phyloP scores from a whole-genome alignment of 2,888 invertebrate species.

The Athripsodes cinereus region DNA sequence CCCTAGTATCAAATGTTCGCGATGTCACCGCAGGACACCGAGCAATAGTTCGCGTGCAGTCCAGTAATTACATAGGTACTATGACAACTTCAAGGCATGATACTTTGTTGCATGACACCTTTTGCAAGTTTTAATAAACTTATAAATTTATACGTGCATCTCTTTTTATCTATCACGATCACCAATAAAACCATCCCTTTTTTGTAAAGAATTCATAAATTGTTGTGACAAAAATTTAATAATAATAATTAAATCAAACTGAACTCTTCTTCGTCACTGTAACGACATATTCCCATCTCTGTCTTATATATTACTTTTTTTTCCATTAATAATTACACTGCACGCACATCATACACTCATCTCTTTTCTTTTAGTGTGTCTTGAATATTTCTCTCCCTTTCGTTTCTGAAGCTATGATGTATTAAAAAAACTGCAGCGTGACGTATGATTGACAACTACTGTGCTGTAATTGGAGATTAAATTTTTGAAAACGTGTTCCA shows the following conservation, averaged over 20 bases:
- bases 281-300: background rate
- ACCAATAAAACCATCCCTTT: background rate
- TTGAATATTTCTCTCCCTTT: background rate
- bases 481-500: background rate
- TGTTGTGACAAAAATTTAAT: background rate
- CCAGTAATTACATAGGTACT: slow-evolving; percentile 17
- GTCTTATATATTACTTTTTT: background rate
- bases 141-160: background rate
- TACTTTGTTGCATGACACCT: slow-evolving; percentile 12
- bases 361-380: background rate
- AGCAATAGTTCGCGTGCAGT: slow-evolving; percentile 14
- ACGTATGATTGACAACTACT: background rate
- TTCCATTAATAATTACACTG: background rate
- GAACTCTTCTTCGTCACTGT: background rate
- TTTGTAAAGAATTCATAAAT: background rate
- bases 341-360: background rate
- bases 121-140: background rate
- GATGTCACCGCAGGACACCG: slow-evolving; percentile 16
- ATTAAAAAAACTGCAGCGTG: background rate
- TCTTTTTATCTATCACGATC: background rate
- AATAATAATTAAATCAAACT: background rate
- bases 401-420: background rate
- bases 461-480: background rate
- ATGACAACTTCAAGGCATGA: slow-evolving; percentile 6
- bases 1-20: background rate